These are phyloP conservation scores for Psephotus haematonotus DNA, from an alignment of 2,113 vertebrate species.

Conservation along the genomic window DNA sequence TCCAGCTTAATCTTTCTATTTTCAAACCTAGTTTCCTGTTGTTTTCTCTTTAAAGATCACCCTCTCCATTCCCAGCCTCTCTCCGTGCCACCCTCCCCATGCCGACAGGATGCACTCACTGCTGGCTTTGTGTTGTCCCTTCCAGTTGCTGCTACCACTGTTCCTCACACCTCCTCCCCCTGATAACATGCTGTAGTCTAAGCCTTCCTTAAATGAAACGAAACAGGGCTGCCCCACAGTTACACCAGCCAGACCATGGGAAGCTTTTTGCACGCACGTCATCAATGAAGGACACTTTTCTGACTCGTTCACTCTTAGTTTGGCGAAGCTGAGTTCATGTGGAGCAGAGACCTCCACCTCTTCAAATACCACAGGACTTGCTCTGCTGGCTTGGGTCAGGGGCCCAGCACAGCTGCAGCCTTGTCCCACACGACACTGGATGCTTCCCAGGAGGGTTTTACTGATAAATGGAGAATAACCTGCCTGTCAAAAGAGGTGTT, in stretches of 20 bases:
- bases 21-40: constrained; percentile 22
- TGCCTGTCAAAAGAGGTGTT: background rate
- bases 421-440: background rate
- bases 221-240: background rate
- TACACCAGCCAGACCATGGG: background rate
- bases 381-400: background rate
- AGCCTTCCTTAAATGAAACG: background rate
- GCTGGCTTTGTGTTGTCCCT: background rate
- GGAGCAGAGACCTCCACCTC: background rate
- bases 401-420: background rate
- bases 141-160: background rate
- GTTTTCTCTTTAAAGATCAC: constrained; percentile 52
- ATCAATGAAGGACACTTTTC: background rate
- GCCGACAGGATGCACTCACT: background rate
- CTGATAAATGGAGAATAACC: background rate
- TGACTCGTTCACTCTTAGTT: background rate
- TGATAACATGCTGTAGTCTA: background rate
- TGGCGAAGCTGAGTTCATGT: background rate
- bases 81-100: background rate
- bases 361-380: background rate
- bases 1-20: constrained; percentile 70
- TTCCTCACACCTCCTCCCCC: background rate
- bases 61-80: background rate
- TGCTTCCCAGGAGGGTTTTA: background rate
- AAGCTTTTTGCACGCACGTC: background rate